Conservation (phyloP, 1,140 invertebrate genomes). For the Lucilia cuprina region DNA sequence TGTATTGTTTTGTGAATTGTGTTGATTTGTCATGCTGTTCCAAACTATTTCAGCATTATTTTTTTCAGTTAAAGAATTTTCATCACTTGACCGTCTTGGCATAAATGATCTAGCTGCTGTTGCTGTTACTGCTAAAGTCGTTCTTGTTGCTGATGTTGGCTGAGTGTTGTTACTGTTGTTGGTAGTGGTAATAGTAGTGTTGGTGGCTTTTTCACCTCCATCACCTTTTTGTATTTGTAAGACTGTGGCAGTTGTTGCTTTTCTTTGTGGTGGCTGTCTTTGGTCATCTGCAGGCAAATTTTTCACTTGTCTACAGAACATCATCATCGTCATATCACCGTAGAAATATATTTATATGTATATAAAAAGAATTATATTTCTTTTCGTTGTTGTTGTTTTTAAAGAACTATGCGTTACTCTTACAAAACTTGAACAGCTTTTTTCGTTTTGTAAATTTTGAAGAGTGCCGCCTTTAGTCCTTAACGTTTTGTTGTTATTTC, state of each 20-base stretch:
- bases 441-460: neutral
- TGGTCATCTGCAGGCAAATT: conserved; percentile 31
- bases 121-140: neutral
- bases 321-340: conserved; percentile 13
- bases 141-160: neutral
- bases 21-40: conserved; percentile 32
- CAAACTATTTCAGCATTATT: neutral
- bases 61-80: conserved; percentile 6
- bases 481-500: neutral
- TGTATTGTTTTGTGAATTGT: neutral
- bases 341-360: neutral
- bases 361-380: neutral
- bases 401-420: conserved; percentile 7
- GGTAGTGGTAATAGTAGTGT: neutral
- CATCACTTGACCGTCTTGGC: conserved; percentile 17
- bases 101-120: conserved; percentile 7
- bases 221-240: neutral
- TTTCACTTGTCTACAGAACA: conserved; percentile 24
- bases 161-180: neutral
- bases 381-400: neutral
- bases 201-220: conserved; percentile 19
- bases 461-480: conserved; percentile 11
- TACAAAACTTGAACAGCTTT: neutral
- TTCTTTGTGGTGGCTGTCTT: conserved; percentile 8
- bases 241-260: neutral